These are phyloP conservation scores for Fistularia tabacaria DNA, from an alignment of 2,797 vertebrate genomes.

Conservation along the genomic window DNA sequence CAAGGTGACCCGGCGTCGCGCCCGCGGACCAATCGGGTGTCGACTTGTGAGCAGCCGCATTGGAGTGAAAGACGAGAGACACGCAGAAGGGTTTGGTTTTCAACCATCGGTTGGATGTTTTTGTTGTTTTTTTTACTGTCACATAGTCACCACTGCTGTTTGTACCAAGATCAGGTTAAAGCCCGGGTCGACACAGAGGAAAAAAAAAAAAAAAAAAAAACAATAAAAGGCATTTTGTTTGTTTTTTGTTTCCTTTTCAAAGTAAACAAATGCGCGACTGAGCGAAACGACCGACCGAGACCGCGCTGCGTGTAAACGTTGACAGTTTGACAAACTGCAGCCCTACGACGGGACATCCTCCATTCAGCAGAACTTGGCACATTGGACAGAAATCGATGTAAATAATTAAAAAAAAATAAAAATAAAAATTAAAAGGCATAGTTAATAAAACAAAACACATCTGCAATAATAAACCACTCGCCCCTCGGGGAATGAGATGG, in stretches of 20 bases:
- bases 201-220: too few species aligned
- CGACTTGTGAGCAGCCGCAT: constrained; percentile 10
- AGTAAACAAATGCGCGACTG: too few species aligned
- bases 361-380: constrained; percentile 44
- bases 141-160: too few species aligned
- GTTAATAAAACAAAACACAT: constrained; percentile 3
- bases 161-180: too few species aligned
- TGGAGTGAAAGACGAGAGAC: constrained; percentile 5
- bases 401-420: too few species aligned
- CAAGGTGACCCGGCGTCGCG: constrained; percentile 38
- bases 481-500: constrained; percentile 32
- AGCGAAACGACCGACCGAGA: neutral
- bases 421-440: neutral
- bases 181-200: too few species aligned
- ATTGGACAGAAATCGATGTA: constrained; percentile 12
- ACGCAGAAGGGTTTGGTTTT: too few species aligned
- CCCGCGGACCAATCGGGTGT: too few species aligned
- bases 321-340: constrained; percentile 12
- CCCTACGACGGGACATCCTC: neutral
- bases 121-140: too few species aligned
- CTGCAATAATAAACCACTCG: constrained; percentile 1
- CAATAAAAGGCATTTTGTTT: too few species aligned
- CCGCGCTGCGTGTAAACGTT: constrained; percentile 44
- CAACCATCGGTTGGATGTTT: too few species aligned
- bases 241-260: too few species aligned